Percentiles rank a stretch among this genome's conserved stretches.
phyloP scores from a whole-genome alignment of 2,888 invertebrate genomes.

The Zaprionus bogoriensis region DNA sequence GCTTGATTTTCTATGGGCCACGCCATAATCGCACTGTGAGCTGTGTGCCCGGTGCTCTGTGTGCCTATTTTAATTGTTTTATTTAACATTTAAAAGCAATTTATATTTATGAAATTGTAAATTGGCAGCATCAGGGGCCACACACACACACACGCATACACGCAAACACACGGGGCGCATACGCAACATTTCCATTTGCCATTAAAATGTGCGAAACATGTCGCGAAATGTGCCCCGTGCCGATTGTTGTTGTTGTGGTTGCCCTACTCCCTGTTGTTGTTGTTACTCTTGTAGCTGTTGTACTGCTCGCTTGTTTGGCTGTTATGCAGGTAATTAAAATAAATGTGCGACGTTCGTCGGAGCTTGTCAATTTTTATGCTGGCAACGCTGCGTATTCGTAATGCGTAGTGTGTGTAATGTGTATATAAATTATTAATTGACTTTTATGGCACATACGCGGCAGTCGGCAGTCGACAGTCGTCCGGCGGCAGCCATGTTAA shows the following conservation, averaged over 20 bases:
- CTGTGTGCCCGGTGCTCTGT: background rate
- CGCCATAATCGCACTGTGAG: conserved; percentile 8
- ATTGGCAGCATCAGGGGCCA: conserved; percentile 28
- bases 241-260: conserved; percentile 23
- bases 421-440: conserved; percentile 65
- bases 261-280: too few species aligned
- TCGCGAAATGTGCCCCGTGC: conserved; percentile 47
- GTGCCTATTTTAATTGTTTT: conserved; percentile 70
- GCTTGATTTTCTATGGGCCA: conserved; percentile 41
- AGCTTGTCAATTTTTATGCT: conserved; percentile 56
- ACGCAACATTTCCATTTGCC: conserved; percentile 66
- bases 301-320: conserved; percentile 4
- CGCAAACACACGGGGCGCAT: conserved; percentile 33
- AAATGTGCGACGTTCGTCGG: conserved; percentile 43
- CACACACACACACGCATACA: conserved; percentile 7
- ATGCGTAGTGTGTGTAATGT: conserved; percentile 58
- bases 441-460: conserved; percentile 29
- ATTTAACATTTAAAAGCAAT: conserved; percentile 78
- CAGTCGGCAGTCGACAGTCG: background rate
- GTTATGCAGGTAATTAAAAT: conserved; percentile 73
- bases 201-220: conserved; percentile 62
- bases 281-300: background rate
- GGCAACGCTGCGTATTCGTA: conserved; percentile 53
- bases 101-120: conserved; percentile 77
- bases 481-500: conserved; percentile 54